These are phyloP conservation scores for Urosaurus nigricauda DNA, from an alignment of 2,797 vertebrate genomes.

Conservation along the genomic window DNA sequence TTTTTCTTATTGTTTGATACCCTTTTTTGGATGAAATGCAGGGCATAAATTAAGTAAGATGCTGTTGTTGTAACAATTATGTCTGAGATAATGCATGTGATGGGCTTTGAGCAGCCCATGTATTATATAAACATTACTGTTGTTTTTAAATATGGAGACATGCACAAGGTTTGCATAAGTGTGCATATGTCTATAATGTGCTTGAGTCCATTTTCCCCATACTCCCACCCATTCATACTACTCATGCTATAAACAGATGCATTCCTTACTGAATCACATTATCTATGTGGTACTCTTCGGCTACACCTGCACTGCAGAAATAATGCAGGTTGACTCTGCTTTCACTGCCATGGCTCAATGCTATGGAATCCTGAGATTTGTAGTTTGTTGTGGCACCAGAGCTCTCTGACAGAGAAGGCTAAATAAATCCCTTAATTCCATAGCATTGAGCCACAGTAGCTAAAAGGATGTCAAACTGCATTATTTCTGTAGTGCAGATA, in stretches of 20 bases:
- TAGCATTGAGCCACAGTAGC: no score
- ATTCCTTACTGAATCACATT: neutral
- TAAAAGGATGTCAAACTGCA: no score
- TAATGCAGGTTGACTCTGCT: no score
- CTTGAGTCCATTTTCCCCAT: neutral
- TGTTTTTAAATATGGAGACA: neutral
- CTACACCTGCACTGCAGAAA: no score
- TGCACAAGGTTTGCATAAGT: neutral
- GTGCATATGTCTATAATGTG: neutral
- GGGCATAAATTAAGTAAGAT: neutral
- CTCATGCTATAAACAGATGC: neutral
- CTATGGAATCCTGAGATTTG: no score
- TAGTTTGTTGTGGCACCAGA: no score
- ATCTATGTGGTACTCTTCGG: neutral
- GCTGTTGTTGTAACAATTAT: neutral
- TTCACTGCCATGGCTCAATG: no score
- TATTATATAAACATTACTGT: neutral
- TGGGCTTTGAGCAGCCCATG: neutral
- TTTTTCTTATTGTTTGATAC: neutral
- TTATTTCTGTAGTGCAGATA: no score
- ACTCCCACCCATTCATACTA: neutral
- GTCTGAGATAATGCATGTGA: neutral
- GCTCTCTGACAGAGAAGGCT: no score
- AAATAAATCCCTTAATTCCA: no score
- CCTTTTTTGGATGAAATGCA: neutral